Percentiles rank a stretch among this genome's conserved stretches.
Conservation (phyloP, 1,140 invertebrate genomes). For the Apis florea region DNA sequence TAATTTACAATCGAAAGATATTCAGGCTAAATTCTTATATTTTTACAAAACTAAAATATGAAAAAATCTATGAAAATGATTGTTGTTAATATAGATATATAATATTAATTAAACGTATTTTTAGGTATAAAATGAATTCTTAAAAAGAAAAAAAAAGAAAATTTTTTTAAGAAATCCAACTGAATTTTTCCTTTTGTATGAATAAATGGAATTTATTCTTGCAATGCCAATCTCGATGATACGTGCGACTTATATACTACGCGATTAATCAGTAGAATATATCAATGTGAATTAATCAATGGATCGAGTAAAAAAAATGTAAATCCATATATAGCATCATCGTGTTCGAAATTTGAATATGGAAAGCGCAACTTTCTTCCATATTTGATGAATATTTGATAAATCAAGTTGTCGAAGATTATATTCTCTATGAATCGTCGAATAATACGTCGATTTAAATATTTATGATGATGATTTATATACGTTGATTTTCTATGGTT, state of each 20-base stretch:
- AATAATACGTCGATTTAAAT: constrained; percentile 22
- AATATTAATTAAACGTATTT: not conserved
- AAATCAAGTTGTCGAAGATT: constrained; percentile 51
- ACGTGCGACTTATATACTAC: not conserved
- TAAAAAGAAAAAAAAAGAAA: no score
- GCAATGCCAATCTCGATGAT: no score
- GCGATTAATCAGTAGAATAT: not conserved
- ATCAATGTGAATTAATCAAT: not conserved
- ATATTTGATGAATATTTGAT: constrained; percentile 50
- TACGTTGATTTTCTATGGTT: constrained; percentile 28
- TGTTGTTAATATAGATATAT: not conserved
- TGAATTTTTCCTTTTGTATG: no score
- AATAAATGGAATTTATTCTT: not conserved
- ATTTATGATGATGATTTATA: constrained; percentile 29
- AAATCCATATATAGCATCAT: not conserved
- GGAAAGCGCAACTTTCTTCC: constrained; percentile 44
- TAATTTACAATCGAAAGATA: not conserved
- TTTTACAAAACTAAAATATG: no score
- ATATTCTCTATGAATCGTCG: constrained; percentile 39
- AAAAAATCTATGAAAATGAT: no score
- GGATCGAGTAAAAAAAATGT: constrained; percentile 3
- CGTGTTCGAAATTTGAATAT: constrained; percentile 45
- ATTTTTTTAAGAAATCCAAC: no score
- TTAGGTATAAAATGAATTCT: not conserved
- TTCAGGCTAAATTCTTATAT: no score